Percentiles rank a stretch among this genome's conserved stretches.
These are phyloP conservation scores for Macaria liturata DNA, from an alignment of 2,888 invertebrate genomes.

Conservation along the genomic window DNA sequence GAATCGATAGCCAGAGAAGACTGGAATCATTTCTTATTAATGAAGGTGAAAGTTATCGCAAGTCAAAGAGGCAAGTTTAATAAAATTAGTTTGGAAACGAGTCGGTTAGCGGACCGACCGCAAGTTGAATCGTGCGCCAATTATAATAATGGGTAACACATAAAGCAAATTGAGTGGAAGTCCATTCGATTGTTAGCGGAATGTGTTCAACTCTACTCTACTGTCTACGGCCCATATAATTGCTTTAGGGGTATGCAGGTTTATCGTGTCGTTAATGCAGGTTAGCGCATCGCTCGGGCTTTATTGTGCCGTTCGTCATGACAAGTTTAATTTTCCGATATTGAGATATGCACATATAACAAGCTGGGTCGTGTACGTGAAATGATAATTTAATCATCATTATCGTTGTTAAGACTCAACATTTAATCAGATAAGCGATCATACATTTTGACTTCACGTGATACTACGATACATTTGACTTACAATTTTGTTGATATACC, in stretches of 20 bases:
- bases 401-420: too few relatives aligned
- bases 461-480: too few relatives aligned
- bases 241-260: conserved; percentile 39
- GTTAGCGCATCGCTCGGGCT: conserved; percentile 3
- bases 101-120: conserved; percentile 48
- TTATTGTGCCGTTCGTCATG: not conserved
- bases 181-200: conserved; percentile 64
- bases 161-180: conserved; percentile 71
- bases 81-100: conserved; percentile 51
- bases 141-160: conserved; percentile 74
- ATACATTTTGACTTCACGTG: too few relatives aligned
- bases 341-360: not conserved
- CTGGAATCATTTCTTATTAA: conserved; percentile 3
- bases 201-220: conserved; percentile 51
- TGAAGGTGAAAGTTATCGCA: conserved; percentile 31
- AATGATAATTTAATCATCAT: too few relatives aligned
- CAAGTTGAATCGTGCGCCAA: conserved; percentile 66
- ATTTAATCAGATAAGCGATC: too few relatives aligned
- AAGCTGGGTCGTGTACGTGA: not conserved
- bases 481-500: too few relatives aligned
- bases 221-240: conserved; percentile 47
- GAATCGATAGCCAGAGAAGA: not conserved
- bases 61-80: conserved; percentile 49
- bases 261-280: conserved; percentile 14
- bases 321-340: not conserved